Evolutionary conservation across 2,113 vertebrate species (phyloP).

Genomic region (Corythornis madagascariensis): DNA sequence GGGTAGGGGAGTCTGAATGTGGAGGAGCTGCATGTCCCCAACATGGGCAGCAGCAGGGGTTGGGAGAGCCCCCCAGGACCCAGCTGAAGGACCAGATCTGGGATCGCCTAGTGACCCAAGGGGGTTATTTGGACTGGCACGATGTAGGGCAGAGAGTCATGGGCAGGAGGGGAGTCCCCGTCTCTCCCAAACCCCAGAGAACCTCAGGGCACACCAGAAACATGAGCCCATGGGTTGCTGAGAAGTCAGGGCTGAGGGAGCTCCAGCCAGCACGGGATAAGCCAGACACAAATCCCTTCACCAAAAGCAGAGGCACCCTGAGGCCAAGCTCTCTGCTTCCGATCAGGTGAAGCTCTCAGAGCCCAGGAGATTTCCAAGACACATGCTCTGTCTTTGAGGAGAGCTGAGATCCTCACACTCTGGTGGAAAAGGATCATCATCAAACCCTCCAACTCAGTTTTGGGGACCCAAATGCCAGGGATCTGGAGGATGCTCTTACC

Average conservation of each 20-base stretch:
- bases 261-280: background rate
- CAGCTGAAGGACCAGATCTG: background rate
- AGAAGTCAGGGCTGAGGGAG: background rate
- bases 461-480: background rate
- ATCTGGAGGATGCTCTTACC: background rate
- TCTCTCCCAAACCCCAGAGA: background rate
- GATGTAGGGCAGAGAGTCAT: background rate
- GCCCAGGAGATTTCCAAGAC: background rate
- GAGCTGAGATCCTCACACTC: background rate
- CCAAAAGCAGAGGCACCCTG: background rate
- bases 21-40: rapidly evolving
- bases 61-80: background rate
- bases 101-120: background rate
- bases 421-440: background rate
- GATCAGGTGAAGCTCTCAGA: background rate
- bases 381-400: rapidly evolving
- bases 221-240: background rate
- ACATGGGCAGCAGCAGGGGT: rapidly evolving
- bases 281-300: background rate
- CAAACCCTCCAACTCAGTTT: rapidly evolving
- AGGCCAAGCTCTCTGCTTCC: background rate
- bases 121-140: background rate
- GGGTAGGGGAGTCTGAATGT: rapidly evolving
- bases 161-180: background rate
- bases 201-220: background rate